phyloP scores from a whole-genome alignment of 2,797 vertebrate genomes.

The Numenius phaeopus region DNA sequence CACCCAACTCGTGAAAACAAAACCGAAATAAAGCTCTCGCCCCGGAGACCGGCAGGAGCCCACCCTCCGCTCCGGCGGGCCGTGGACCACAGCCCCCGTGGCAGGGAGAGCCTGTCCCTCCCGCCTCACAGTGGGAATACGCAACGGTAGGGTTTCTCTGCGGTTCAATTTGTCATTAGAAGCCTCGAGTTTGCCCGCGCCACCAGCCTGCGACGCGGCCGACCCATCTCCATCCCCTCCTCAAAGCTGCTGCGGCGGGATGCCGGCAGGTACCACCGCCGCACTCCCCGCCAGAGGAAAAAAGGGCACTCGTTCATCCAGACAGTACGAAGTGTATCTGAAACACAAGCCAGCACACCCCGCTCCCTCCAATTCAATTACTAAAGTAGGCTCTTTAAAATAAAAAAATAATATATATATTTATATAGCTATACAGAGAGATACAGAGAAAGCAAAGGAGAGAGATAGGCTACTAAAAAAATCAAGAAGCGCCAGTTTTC shows the following conservation, averaged over 20 bases:
- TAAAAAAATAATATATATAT: slow-evolving; percentile 75
- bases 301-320: neutral
- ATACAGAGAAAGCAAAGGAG: slow-evolving; percentile 68
- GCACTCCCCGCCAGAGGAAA: neutral
- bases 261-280: neutral
- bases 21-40: slow-evolving; percentile 7
- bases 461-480: slow-evolving; percentile 65
- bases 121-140: slow-evolving; percentile 15
- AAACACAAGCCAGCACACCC: slow-evolving; percentile 16
- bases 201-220: neutral
- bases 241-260: neutral
- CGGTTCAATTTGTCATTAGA: neutral
- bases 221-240: neutral
- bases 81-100: neutral
- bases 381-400: slow-evolving; percentile 69
- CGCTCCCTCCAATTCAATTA: slow-evolving; percentile 1
- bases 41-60: neutral
- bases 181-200: slow-evolving; percentile 30
- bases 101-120: neutral
- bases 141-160: neutral
- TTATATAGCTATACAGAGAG: slow-evolving; percentile 65
- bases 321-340: neutral
- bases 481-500: slow-evolving; percentile 72
- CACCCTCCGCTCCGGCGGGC: neutral
- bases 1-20: neutral